Evolutionary conservation across 2,797 vertebrate species (phyloP), one percentile per base, ranked within the genome.

Genomic region (Sebastes paucispinis): DNA sequence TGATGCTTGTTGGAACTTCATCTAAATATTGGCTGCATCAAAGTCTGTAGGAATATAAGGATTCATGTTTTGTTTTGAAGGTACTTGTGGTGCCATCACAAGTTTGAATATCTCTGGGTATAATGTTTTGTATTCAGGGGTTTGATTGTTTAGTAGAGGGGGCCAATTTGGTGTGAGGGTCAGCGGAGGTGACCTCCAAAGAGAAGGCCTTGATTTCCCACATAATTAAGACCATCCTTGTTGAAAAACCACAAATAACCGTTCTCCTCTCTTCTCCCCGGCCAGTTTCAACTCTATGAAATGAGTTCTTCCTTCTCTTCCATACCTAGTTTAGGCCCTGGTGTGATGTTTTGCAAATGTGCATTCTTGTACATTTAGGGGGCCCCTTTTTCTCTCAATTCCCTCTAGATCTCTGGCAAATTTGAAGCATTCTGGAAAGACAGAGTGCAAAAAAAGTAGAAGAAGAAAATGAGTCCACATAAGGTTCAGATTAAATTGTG

Each of bases 401-500:
- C 89, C 93, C 89, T 36, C 71, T 77, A 76, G 92, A 90, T 93
- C 86, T 72, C 87, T 85, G 84, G 83, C 73, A 73, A 90, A 92
- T 92, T 79, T 25, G 72, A 93, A 92, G 87, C 87, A 90, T 93
- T 92, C 82, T 85, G 82, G 73, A 88, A 79, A 89, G 68, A 16
- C 77, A 67, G 36, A 82, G 69, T 47, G 66, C 65, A 84, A 79
- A 73, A 74, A 58, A 79, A 79, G 43, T 80, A 75, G 80, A 69
- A 69, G 64, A 77, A 70, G 85, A 81, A 90, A 89, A 91, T 52
- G 59, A 83, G 84, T 91, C 86, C 90, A 93, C 95, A 95, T 95
- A 89, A 86, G 94, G 93, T 95, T 95, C 84, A 82, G 81, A 95
- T 95, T 95, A 94, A 91, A 88, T 88, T 85, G 75, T 94, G 92